Evolutionary conservation across 2,888 invertebrate species (phyloP).

Genomic region (Phania funesta): DNA sequence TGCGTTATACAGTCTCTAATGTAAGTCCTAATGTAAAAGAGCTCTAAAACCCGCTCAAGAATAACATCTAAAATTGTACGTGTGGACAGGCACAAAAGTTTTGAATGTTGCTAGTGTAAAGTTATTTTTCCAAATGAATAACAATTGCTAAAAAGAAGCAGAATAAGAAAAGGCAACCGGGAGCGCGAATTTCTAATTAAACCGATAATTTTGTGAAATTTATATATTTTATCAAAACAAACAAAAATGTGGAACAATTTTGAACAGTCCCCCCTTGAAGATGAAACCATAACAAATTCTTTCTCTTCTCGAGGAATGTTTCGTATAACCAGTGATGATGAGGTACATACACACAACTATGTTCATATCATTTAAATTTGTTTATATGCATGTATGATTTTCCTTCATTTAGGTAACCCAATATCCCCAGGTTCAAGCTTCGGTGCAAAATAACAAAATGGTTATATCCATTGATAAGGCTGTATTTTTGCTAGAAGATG

Average conservation of each 20-base stretch:
- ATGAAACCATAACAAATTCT: constrained; percentile 78
- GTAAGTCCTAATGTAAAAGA: no score
- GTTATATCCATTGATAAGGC: constrained; percentile 77
- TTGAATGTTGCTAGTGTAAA: no score
- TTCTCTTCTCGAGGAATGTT: constrained; percentile 78
- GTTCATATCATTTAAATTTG: neutral
- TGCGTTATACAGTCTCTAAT: no score
- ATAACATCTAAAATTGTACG: no score
- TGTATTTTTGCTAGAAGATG: constrained; percentile 77
- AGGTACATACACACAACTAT: constrained; percentile 67
- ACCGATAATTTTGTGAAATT: no score
- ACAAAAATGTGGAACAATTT: constrained; percentile 78
- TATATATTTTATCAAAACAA: neutral
- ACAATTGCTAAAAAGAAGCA: neutral
- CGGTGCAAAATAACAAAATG: constrained; percentile 77
- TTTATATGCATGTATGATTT: neutral
- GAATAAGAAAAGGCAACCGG: neutral
- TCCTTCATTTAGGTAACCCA: constrained; percentile 71
- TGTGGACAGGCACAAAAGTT: no score
- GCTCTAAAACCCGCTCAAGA: no score
- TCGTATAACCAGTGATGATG: constrained; percentile 76
- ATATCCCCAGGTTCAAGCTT: constrained; percentile 75
- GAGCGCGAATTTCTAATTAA: neutral
- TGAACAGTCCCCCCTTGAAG: constrained; percentile 75
- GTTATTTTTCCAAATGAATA: no score